Conservation (phyloP, 1,140 invertebrate species). For the Heliconius hermathena region DNA sequence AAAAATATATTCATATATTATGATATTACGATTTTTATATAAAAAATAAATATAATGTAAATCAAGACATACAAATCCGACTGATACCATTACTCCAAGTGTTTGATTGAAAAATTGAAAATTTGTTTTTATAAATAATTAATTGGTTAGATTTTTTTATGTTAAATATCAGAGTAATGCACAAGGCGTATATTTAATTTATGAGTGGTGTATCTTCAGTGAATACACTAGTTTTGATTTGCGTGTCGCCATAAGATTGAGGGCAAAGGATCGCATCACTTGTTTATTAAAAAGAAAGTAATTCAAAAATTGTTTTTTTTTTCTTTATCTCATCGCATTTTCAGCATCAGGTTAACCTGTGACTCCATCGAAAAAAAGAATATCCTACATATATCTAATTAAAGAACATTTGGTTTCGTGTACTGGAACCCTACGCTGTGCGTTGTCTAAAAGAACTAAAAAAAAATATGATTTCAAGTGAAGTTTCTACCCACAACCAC, state of each 20-base stretch:
- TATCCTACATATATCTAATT: no score
- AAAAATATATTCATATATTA: constrained; percentile 12
- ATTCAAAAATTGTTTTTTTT: neutral
- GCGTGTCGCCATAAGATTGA: neutral
- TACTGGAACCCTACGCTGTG: no score
- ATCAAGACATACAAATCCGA: neutral
- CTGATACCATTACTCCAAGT: constrained; percentile 6
- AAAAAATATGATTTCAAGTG: no score
- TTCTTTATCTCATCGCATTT: neutral
- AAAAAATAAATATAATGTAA: constrained; percentile 8
- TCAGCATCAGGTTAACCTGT: neutral
- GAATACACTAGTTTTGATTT: neutral
- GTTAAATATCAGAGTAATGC: constrained; percentile 9
- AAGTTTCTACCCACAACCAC: no score
- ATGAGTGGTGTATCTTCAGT: constrained; percentile 8
- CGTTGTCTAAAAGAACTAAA: no score
- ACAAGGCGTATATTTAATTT: constrained; percentile 1
- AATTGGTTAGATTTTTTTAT: constrained; percentile 4
- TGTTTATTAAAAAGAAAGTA: constrained; percentile 14
- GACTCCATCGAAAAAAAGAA: neutral
- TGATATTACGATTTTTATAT: constrained; percentile 13
- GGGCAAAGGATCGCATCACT: constrained; percentile 3
- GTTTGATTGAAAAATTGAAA: neutral
- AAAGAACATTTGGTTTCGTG: no score
- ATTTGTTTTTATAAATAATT: constrained; percentile 13